Evolutionary conservation across 2,113 vertebrate species (phyloP), one percentile per base, ranked within the genome.

Genomic region (Kryptolebias marmoratus): DNA sequence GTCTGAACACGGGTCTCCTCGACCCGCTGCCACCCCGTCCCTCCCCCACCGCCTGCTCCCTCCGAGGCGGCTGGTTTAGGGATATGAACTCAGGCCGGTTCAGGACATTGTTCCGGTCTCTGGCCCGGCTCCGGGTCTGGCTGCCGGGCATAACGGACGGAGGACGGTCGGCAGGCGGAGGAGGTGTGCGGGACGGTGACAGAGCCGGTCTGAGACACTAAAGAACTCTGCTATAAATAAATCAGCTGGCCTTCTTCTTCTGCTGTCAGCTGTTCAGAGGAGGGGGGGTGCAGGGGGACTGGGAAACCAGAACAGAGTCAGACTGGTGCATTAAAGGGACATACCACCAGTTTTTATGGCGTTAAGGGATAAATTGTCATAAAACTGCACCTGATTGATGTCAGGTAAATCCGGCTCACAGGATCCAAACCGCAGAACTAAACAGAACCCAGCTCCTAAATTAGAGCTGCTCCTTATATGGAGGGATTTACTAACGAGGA

Each of bases 21-120:
- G 93, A 93, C 64, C 81, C 15, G 0, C 85, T 70, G 72, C 91
- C 91, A 71, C 91, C 91, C 79, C 88, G 36, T 4, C 77, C 64
- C 70, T 89, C 77, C 81, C 96, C 96, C 0, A 88, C 83, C 42
- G 28, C 79, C 2, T 84, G 87, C 57, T 92, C 94, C 66, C 73
- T 68, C n/a, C 82, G 79, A 52, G 91, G 47, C 53, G 95, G 94
- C 91, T 97, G 97, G 73, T 94, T 97, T 77, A 98, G 93, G 28
- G 97, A 98, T 80, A 96, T 79, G 80, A 98, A 98, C 93, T 98
- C 97, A 0, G 96, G 93, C 75, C 97, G 89, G 93, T 96, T 95
- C 80, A 96, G 92, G 66, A 95, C 86, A 5, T 97, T 95, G 93
- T 87, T 96, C 80, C 94, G 94, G 68, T 96, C 96, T 76, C 95